phyloP scores from a whole-genome alignment of 2,113 vertebrate species.

The Sebastes fasciatus region DNA sequence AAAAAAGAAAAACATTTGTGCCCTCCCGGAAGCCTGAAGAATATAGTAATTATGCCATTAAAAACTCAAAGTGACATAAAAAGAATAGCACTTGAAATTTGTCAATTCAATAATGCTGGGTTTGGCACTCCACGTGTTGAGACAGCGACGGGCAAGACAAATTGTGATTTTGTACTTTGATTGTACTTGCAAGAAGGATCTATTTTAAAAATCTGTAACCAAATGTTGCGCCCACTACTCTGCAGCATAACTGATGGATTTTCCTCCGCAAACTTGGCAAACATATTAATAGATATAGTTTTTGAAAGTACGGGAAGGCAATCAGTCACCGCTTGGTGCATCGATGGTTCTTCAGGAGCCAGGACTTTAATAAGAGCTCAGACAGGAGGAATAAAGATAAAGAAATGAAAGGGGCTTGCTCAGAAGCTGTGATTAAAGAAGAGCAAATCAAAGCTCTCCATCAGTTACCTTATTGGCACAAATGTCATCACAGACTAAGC shows the following conservation, averaged over 20 bases:
- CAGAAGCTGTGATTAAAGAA: conserved; percentile 15
- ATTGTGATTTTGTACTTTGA: conserved; percentile 34
- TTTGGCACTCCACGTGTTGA: neutral
- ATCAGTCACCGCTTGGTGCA: conserved; percentile 1
- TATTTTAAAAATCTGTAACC: neutral
- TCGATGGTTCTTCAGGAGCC: neutral
- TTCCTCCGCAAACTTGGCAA: neutral
- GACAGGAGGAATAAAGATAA: conserved; percentile 9
- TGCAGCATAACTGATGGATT: neutral
- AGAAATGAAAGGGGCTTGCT: neutral
- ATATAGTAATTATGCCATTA: conserved; percentile 39
- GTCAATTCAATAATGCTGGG: neutral
- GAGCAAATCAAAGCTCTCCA: conserved; percentile 21
- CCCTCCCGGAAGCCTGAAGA: conserved; percentile 9
- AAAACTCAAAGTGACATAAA: conserved; percentile 42
- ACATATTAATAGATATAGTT: conserved; percentile 6
- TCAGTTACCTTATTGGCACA: conserved; percentile 16
- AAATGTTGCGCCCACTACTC: neutral
- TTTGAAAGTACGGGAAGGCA: neutral
- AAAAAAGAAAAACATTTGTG: neutral
- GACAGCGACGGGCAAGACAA: conserved; percentile 15
- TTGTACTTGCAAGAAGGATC: conserved; percentile 16
- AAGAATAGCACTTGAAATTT: conserved; percentile 13
- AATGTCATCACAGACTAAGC: neutral
- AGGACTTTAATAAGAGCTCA: neutral